Base-by-base conservation (phyloP, 1,140 invertebrate genomes). In the Drosophila ercepeae region DNA sequence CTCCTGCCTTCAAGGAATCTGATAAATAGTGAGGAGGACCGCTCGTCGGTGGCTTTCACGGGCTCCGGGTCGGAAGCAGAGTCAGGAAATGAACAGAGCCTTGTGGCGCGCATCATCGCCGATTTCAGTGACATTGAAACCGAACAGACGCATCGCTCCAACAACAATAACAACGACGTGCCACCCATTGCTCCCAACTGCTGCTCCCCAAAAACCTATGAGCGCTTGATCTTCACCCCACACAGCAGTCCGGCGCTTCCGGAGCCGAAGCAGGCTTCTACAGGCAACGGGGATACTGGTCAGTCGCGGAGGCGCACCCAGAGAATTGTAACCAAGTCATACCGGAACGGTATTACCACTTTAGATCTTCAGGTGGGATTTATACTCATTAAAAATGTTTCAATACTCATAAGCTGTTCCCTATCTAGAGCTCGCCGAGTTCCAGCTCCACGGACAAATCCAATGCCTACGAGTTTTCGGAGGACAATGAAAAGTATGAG, bases 381-480 rank as follows among this genome's bases (percentile, higher is more conserved):
- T 13, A n/a, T 36, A 2, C 9, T 0, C 6, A 1, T 18, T 4
- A 1, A 13, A 18, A 39, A 18, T 11, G 7, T 23, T 0, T 3
- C 4, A 52, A 3, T n/a, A n/a, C 0, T 4, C 11, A 8, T 25
- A 25, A 6, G 0, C 0, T 6, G 1, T 23, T 6, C 11, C n/a
- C 19, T 13, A 0, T 18, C 4, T 34, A 88, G 83, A 57, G 73
- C 34, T 57, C 71, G 14, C 59, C 78, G 5, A 72, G 57, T 48
- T 65, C 78, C 7, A 79, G 68, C 19, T 67, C 79, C 14, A 73
- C 78, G 11, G 90, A 91, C 44, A 90, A 89, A 55, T 86, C 89
- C 58, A 96, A 96, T 89, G 95, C 95, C 0, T 97, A 97, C 77
- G 96, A 97, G 88, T 97, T 97, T 76, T 96, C 95, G 0, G 96